Percentiles rank a stretch among this genome's conserved stretches.
Evolutionary conservation across 2,113 vertebrate species (phyloP).

Genomic region (Vidua macroura): DNA sequence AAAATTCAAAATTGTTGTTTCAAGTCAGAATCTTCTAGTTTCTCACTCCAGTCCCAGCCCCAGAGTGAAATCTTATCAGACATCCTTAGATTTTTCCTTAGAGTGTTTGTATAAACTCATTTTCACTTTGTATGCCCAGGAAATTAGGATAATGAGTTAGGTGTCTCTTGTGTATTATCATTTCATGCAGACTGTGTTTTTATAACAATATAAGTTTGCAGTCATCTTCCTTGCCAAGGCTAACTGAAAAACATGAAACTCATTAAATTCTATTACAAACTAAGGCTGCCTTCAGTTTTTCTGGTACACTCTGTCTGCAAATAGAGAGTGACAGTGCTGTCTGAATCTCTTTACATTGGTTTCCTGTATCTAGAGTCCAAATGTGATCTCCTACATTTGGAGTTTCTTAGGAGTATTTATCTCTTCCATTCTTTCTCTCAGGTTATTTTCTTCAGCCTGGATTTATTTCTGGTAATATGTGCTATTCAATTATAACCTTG

Average conservation of each 20-base stretch:
- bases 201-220: not conserved
- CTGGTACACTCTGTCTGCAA: not conserved
- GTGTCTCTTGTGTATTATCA: not conserved
- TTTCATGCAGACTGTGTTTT: not conserved
- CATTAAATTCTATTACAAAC: not conserved
- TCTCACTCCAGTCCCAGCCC: not conserved
- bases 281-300: not conserved
- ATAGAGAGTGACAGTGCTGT: not conserved
- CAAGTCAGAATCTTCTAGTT: not conserved
- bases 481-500: not conserved
- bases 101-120: not conserved
- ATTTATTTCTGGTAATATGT: not conserved
- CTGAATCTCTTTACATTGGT: not conserved
- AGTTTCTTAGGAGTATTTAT: not conserved
- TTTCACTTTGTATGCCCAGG: not conserved
- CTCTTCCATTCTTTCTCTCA: not conserved
- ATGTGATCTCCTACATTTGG: not conserved
- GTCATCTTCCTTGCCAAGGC: not conserved
- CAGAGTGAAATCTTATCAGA: not conserved
- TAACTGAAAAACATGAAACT: not conserved
- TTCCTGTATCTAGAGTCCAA: not conserved
- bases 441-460: not conserved
- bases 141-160: slow-evolving; percentile 2
- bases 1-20: not conserved
- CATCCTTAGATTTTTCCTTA: not conserved